Conservation (phyloP, 2,888 invertebrate species). For the Caenorhabditis sinica region DNA sequence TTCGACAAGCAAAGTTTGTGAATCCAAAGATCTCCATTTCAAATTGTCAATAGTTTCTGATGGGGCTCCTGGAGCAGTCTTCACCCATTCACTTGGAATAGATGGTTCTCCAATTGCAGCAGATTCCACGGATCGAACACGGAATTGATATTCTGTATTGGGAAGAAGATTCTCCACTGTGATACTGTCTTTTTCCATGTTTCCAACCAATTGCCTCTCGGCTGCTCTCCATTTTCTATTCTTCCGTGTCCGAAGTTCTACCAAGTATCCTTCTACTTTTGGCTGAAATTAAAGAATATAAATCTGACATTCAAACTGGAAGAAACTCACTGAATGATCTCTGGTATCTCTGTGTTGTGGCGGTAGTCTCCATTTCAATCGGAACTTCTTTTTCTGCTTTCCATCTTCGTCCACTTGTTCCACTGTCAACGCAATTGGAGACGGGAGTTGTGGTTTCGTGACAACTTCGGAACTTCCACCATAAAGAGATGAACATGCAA, state of each 20-base stretch:
- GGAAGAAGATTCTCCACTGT: constrained; percentile 75
- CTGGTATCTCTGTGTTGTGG: constrained; percentile 70
- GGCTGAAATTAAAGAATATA: constrained; percentile 46
- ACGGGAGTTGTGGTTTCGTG: constrained; percentile 49
- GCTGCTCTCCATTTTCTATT: constrained; percentile 78
- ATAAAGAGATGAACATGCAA: constrained; percentile 78
- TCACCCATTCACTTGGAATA: constrained; percentile 77
- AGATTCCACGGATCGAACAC: constrained; percentile 75
- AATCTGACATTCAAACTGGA: background rate
- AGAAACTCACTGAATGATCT: constrained; percentile 65
- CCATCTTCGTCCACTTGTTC: constrained; percentile 62
- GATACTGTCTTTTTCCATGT: constrained; percentile 71
- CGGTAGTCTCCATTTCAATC: constrained; percentile 68
- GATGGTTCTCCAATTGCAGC: constrained; percentile 76
- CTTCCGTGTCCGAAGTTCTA: constrained; percentile 76
- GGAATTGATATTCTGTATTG: constrained; percentile 81
- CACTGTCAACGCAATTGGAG: constrained; percentile 65
- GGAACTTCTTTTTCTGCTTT: constrained; percentile 38
- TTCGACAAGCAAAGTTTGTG: constrained; percentile 77
- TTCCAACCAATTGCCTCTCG: constrained; percentile 63
- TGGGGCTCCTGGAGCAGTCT: constrained; percentile 77
- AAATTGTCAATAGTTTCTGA: constrained; percentile 68
- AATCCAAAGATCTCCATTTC: constrained; percentile 77
- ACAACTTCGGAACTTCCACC: constrained; percentile 70
- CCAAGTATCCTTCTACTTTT: constrained; percentile 72